phyloP scores from a whole-genome alignment of 2,888 invertebrate species.

The Cryptus viduatorius region DNA sequence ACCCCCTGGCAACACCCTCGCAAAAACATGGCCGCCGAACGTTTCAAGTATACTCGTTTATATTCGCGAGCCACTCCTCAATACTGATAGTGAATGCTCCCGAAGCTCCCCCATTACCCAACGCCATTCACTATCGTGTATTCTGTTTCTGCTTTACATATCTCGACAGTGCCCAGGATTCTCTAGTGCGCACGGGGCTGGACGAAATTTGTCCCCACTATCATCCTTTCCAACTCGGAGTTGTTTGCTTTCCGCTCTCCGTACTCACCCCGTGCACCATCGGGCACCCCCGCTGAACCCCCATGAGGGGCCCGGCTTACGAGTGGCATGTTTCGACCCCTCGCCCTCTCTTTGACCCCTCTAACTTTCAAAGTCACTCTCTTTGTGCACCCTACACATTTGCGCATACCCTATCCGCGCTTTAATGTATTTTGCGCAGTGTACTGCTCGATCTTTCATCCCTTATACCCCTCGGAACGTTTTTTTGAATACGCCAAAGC shows the following conservation, averaged over 20 bases:
- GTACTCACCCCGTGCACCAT: constrained; percentile 3
- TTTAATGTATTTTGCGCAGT: constrained; percentile 22
- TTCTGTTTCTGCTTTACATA: constrained; percentile 48
- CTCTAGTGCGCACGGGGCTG: constrained; percentile 53
- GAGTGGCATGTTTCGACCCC: constrained; percentile 58
- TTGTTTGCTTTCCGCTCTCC: constrained; percentile 12
- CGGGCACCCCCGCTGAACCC: constrained; percentile 25
- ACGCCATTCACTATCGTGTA: constrained; percentile 53
- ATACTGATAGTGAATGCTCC: constrained; percentile 43
- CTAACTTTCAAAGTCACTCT: constrained; percentile 62
- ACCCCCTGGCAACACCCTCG: constrained; percentile 79
- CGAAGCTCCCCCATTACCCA: constrained; percentile 25
- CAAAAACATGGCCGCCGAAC: constrained; percentile 76
- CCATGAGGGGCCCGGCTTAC: constrained; percentile 61
- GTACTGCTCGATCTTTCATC: background rate
- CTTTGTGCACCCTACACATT: constrained; percentile 26
- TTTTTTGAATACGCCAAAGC: constrained; percentile 31
- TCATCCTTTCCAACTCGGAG: background rate
- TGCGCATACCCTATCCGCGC: constrained; percentile 17
- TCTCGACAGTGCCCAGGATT: constrained; percentile 49
- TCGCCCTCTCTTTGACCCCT: constrained; percentile 59
- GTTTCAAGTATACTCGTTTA: constrained; percentile 59
- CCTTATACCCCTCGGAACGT: background rate
- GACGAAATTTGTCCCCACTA: constrained; percentile 59
- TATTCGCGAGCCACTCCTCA: constrained; percentile 58